These are phyloP conservation scores for Autographa pulchrina DNA, from an alignment of 2,888 invertebrate genomes.

Conservation along the genomic window DNA sequence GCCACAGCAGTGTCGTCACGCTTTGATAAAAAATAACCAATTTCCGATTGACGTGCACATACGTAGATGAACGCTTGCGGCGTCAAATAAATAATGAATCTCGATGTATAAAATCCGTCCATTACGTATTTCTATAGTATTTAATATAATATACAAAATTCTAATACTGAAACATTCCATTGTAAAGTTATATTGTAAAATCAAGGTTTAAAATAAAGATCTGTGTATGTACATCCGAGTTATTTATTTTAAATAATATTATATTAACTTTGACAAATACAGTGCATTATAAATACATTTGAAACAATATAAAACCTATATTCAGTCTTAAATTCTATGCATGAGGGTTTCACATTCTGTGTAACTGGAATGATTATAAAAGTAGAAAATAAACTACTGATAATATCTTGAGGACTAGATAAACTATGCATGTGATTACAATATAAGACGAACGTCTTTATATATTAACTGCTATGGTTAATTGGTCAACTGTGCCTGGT, in stretches of 20 bases:
- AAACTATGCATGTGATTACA: constrained; percentile 43
- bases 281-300: constrained; percentile 47
- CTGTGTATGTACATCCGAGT: constrained; percentile 35
- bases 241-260: constrained; percentile 50
- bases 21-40: constrained; percentile 64
- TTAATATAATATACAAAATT: constrained; percentile 9
- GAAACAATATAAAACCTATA: constrained; percentile 68
- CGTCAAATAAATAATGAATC: constrained; percentile 33
- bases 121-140: constrained; percentile 23
- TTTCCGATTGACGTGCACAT: constrained; percentile 26
- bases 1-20: constrained; percentile 74
- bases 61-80: constrained; percentile 5
- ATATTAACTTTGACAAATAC: constrained; percentile 51
- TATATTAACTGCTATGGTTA: constrained; percentile 28
- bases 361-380: constrained; percentile 63
- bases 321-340: constrained; percentile 77
- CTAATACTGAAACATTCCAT: background rate
- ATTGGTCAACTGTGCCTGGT: constrained; percentile 55
- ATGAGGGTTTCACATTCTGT: constrained; percentile 35
- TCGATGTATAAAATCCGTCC: constrained; percentile 39
- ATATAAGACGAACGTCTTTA: constrained; percentile 40
- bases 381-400: constrained; percentile 62
- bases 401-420: constrained; percentile 55
- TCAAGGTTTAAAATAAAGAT: constrained; percentile 48
- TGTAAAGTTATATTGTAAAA: constrained; percentile 12